Evolutionary conservation across 2,888 invertebrate species (phyloP), one percentile per base, ranked within the genome.

Genomic region (Thera obeliscata): DNA sequence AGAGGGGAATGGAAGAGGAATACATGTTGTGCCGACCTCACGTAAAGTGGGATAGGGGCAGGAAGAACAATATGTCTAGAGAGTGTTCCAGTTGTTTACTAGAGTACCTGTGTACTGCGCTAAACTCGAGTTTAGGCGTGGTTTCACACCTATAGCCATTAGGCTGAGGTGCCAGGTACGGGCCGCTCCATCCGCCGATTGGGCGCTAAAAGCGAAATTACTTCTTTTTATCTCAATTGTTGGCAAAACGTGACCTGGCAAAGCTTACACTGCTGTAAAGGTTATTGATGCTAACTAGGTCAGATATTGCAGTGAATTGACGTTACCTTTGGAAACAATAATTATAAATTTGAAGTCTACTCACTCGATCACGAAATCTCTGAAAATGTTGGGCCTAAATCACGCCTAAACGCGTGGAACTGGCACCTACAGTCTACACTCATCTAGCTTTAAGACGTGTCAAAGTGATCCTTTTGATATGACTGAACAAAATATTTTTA

Each of bases 101-200:
- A 9, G 9, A 43, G 43, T 46, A 2, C 2, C 46, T 50, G 2
- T 2, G 2, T 1, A 38, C 62, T 66, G 46, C 46, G 52, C 4
- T 35, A 61, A 60, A 66, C 56, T 60, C 61, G 5, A 61, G 55
- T 56, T 61, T 55, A 7, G 64, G 52, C 54, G 62, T 49, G 69
- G 61, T 57, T 82, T 86, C 78, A 84, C 87, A 85, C 86, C 80
- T 83, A 75, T 71, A 76, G 73, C 78, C 81, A 82, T 85, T 81
- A 85, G 75, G 72, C 74, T 70, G 72, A 66, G 70, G 83, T 78
- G 69, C 81, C 83, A 67, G 84, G 84, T 64, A 83, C 87, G 65
- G 67, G 36, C 57, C 59, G 76, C 74, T 72, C 80, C 74, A 66
- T 72, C 22, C 66, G 74, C 70, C 71, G 70, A 73, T 73, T 73